These are phyloP conservation scores for Rapana venosa DNA, from an alignment of 2,888 invertebrate species.

Conservation along the genomic window DNA sequence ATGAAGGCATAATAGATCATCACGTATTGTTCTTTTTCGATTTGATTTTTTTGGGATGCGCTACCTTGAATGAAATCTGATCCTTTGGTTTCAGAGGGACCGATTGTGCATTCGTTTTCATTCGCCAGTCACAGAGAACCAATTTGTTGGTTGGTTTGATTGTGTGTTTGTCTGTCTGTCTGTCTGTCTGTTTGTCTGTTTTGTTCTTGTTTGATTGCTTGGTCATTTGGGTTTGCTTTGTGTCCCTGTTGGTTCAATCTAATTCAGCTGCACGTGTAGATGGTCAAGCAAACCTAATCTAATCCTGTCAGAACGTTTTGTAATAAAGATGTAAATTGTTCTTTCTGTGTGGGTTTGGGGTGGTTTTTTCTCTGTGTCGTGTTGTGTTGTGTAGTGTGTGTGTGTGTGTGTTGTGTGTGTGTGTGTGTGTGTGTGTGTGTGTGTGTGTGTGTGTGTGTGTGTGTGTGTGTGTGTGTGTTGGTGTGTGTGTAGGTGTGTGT, in stretches of 20 bases:
- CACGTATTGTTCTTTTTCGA: no score
- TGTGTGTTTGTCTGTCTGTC: not conserved
- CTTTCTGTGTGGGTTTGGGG: not conserved
- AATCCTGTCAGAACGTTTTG: conserved; percentile 37
- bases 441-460: conserved; percentile 14
- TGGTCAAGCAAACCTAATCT: conserved; percentile 43
- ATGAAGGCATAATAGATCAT: no score
- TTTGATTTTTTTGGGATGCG: no score
- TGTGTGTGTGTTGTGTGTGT: not conserved
- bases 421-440: not conserved
- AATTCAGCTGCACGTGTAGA: conserved; percentile 37
- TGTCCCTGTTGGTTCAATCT: conserved; percentile 19
- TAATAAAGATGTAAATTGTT: conserved; percentile 45
- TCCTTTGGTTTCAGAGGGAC: no score
- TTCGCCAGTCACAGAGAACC: no score
- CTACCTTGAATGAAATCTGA: no score
- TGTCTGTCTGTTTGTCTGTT: not conserved
- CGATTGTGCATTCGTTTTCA: no score
- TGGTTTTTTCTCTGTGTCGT: not conserved
- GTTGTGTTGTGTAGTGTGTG: conserved; percentile 2
- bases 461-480: not conserved
- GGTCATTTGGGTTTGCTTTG: conserved; percentile 14
- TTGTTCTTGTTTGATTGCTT: conserved; percentile 19
- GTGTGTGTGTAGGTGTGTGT: not conserved
- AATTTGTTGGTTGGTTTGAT: not conserved